A percentile compares a stretch with the other conserved stretches of the same genome.
phyloP scores from a whole-genome alignment of 2,797 vertebrate genomes.

The Melanotaenia boesemani region DNA sequence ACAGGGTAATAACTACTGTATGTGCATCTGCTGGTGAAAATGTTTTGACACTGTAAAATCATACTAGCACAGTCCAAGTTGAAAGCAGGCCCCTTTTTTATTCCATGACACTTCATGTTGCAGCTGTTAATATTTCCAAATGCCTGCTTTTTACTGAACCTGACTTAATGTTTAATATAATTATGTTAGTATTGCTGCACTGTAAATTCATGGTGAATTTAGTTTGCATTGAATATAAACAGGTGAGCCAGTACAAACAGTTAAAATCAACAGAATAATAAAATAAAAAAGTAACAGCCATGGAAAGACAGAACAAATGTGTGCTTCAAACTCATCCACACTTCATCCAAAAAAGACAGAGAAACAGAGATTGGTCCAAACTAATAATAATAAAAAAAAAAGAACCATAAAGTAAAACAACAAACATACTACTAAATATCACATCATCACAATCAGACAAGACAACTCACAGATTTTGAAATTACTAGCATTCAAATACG shows the following conservation, averaged over 20 bases:
- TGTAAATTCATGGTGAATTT: conserved; percentile 43
- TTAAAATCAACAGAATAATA: background rate
- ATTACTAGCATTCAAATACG: conserved; percentile 72
- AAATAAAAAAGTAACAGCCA: conserved; percentile 25
- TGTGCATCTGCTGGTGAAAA: conserved; percentile 80
- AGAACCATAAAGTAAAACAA: conserved; percentile 54
- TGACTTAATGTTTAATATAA: conserved; percentile 21
- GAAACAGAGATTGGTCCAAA: conserved; percentile 26
- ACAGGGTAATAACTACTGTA: conserved; percentile 51
- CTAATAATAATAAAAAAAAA: conserved; percentile 46
- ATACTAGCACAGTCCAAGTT: conserved; percentile 31
- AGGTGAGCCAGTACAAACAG: conserved; percentile 38
- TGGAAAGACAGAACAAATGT: conserved; percentile 52
- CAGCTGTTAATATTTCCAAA: background rate
- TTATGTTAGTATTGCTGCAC: conserved; percentile 65
- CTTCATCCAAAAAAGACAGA: conserved; percentile 59
- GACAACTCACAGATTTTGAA: conserved; percentile 78
- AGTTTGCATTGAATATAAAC: conserved; percentile 41
- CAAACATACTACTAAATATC: conserved; percentile 64
- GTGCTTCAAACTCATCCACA: conserved; percentile 62
- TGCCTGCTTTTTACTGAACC: background rate
- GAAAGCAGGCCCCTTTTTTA: conserved; percentile 22
- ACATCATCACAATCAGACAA: conserved; percentile 76
- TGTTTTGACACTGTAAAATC: conserved; percentile 40
- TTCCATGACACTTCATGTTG: conserved; percentile 18